A percentile compares a stretch with the other conserved stretches of the same genome.
These are phyloP conservation scores for Peromyscus aztecus DNA, from an alignment of 2,797 vertebrate species.

Conservation along the genomic window DNA sequence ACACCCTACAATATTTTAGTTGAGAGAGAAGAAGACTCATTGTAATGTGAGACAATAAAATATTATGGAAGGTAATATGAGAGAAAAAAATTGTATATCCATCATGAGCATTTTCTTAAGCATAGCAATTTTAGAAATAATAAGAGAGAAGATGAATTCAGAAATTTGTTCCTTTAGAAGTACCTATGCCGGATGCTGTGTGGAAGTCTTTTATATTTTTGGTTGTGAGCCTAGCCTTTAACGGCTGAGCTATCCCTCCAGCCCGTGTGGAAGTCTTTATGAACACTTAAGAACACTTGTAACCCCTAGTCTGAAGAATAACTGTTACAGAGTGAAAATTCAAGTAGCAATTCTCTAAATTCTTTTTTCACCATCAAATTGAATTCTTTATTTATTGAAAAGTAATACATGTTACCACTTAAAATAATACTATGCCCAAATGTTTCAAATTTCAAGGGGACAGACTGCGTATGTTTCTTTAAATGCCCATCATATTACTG, in stretches of 20 bases:
- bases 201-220: constrained; percentile 4
- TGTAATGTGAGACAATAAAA: constrained; percentile 29
- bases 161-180: constrained; percentile 26
- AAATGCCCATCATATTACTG: neutral
- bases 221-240: too few relatives aligned
- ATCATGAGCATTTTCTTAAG: constrained; percentile 10
- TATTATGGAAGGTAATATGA: neutral
- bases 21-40: neutral
- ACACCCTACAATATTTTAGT: neutral
- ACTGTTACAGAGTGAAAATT: constrained; percentile 5
- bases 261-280: neutral
- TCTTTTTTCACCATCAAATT: constrained; percentile 1
- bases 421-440: neutral
- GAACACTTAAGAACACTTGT: neutral
- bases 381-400: neutral
- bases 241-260: too few relatives aligned
- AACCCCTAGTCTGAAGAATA: neutral
- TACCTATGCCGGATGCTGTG: neutral
- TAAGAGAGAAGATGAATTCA: neutral
- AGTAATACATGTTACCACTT: constrained; percentile 16
- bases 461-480: constrained; percentile 7
- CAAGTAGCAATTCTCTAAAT: constrained; percentile 13
- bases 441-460: constrained; percentile 37
- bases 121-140: constrained; percentile 43
- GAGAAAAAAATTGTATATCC: constrained; percentile 9